These are phyloP conservation scores for Siniperca undulata DNA, from an alignment of 2,797 vertebrate species.

Conservation along the genomic window DNA sequence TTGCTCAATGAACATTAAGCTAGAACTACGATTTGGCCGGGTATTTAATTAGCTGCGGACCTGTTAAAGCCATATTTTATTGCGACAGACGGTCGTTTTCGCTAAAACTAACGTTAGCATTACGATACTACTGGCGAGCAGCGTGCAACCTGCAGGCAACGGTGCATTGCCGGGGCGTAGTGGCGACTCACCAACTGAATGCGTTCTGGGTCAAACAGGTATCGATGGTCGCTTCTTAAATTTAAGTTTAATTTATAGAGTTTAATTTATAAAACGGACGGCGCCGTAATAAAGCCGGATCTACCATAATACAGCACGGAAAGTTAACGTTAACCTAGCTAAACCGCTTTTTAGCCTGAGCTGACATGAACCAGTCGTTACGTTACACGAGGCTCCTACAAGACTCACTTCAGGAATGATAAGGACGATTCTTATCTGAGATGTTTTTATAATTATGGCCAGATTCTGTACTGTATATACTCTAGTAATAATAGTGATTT, in stretches of 20 bases:
- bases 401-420: background rate
- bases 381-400: background rate
- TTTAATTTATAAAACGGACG: background rate
- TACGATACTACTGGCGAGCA: slow-evolving; percentile 5
- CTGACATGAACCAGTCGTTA: slow-evolving; percentile 4
- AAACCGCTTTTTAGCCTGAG: background rate
- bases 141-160: slow-evolving; percentile 32
- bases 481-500: background rate
- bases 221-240: background rate
- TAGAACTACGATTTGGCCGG: background rate
- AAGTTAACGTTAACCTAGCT: background rate
- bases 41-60: accelerated
- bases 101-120: slow-evolving; percentile 27
- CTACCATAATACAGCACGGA: background rate
- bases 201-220: slow-evolving; percentile 9
- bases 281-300: background rate
- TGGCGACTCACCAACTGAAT: background rate
- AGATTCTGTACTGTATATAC: background rate
- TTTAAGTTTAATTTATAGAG: background rate
- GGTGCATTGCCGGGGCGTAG: slow-evolving; percentile 16
- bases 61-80: background rate
- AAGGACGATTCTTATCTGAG: too few species aligned
- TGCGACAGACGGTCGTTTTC: background rate
- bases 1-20: slow-evolving; percentile 47
- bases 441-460: background rate